A percentile compares a stretch with the other conserved stretches of the same genome.
Evolutionary conservation across 2,888 invertebrate genomes (phyloP).

Genomic region (Melolontha melolontha): DNA sequence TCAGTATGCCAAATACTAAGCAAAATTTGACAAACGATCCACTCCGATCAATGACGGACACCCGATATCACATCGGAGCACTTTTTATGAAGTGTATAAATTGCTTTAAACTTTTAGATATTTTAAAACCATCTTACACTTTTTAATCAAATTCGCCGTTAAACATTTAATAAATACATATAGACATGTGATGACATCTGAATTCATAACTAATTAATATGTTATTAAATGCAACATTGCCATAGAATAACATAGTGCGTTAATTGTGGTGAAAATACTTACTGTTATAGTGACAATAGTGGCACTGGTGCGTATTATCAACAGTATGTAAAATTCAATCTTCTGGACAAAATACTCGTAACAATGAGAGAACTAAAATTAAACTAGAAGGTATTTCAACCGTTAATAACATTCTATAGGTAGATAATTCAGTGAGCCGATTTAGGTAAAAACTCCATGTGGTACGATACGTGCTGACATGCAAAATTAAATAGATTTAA

Average conservation of each 20-base stretch:
- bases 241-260: not conserved
- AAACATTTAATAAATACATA: constrained; percentile 9
- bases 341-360: not conserved
- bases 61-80: too few relatives aligned
- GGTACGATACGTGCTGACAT: constrained; percentile 30
- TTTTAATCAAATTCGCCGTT: too few relatives aligned
- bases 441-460: constrained; percentile 27
- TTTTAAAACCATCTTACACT: too few relatives aligned
- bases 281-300: not conserved
- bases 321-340: not conserved
- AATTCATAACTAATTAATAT: constrained; percentile 13
- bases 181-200: not conserved
- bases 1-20: too few relatives aligned
- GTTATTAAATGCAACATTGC: not conserved
- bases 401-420: constrained; percentile 22
- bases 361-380: constrained; percentile 3
- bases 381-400: constrained; percentile 12
- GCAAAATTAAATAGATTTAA: constrained; percentile 48
- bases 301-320: constrained; percentile 1
- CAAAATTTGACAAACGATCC: too few relatives aligned
- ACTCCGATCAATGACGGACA: too few relatives aligned
- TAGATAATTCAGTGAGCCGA: constrained; percentile 27
- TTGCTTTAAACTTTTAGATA: too few relatives aligned
- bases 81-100: too few relatives aligned
- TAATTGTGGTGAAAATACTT: not conserved